Conservation (phyloP, 2,797 vertebrate species). For the Phoebastria nigripes region DNA sequence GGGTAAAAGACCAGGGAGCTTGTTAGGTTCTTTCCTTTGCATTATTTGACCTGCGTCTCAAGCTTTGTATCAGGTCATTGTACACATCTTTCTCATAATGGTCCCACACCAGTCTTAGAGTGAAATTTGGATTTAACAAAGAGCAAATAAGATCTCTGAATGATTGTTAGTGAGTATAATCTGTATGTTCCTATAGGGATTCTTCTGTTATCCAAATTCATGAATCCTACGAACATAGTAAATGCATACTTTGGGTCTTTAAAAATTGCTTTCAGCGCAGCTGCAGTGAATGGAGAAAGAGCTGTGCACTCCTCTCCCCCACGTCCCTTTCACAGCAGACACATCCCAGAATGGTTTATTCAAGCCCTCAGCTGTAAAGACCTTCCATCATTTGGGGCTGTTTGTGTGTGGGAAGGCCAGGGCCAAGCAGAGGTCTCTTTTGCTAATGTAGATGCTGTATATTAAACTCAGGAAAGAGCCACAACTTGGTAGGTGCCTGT, state of each 20-base stretch:
- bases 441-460: background rate
- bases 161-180: background rate
- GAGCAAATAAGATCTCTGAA: background rate
- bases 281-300: background rate
- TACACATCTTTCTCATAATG: background rate
- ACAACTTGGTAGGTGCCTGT: background rate
- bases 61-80: background rate
- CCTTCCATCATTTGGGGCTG: background rate
- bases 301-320: background rate
- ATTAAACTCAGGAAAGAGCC: background rate
- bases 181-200: background rate
- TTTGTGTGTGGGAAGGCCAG: background rate
- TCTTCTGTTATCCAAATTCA: background rate
- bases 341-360: conserved; percentile 1
- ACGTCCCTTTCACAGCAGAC: background rate
- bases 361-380: background rate
- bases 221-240: background rate
- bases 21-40: background rate
- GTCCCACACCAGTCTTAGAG: background rate
- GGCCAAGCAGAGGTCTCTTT: background rate
- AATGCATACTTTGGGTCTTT: background rate
- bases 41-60: background rate
- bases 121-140: background rate
- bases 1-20: background rate
- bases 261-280: background rate